Percentiles rank a stretch among this genome's conserved stretches.
Evolutionary conservation across 2,888 invertebrate species (phyloP).

Genomic region (Tinea trinotella): DNA sequence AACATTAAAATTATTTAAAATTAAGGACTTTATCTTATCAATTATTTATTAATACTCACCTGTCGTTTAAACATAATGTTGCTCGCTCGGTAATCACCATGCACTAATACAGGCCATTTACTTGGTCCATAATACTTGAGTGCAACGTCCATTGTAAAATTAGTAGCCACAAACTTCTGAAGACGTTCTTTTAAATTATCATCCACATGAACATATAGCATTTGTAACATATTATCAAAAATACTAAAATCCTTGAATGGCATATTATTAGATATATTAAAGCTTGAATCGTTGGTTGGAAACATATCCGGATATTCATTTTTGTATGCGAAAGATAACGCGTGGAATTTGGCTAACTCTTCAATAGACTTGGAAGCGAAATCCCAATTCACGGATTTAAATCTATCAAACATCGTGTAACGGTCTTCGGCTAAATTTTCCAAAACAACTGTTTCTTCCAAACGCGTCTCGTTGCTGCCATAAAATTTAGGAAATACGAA

Average conservation of each 20-base stretch:
- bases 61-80: constrained; percentile 15
- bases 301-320: constrained; percentile 21
- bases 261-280: not conserved
- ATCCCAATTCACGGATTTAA: constrained; percentile 23
- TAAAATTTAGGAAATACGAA: constrained; percentile 22
- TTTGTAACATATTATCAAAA: not conserved
- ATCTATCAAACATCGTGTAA: constrained; percentile 23
- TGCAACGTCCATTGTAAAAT: not conserved
- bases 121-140: constrained; percentile 10
- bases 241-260: not conserved
- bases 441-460: constrained; percentile 24
- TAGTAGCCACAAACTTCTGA: constrained; percentile 1
- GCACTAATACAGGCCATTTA: not conserved
- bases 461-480: constrained; percentile 19
- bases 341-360: constrained; percentile 29
- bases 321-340: constrained; percentile 28
- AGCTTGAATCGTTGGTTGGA: not conserved
- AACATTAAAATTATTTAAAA: not conserved
- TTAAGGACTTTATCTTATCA: not conserved
- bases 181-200: constrained; percentile 1
- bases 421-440: constrained; percentile 24
- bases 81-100: constrained; percentile 17
- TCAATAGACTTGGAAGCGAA: constrained; percentile 24
- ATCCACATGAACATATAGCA: constrained; percentile 20
- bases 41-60: constrained; percentile 7